phyloP scores from a whole-genome alignment of 2,888 invertebrate genomes.

The Tenodera sinensis region DNA sequence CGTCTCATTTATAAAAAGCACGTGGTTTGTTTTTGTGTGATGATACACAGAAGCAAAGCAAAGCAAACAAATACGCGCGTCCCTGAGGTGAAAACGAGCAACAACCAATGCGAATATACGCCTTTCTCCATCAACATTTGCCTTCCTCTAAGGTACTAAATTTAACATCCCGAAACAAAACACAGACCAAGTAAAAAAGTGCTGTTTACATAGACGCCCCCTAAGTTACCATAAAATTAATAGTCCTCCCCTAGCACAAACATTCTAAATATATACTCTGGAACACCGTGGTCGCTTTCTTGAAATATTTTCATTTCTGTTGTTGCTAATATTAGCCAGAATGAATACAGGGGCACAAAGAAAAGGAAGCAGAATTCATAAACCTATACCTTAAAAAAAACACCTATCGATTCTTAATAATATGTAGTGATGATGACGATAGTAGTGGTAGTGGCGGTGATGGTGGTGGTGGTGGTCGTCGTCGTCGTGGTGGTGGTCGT shows the following conservation, averaged over 20 bases:
- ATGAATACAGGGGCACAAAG: not conserved
- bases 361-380: no score
- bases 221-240: not conserved
- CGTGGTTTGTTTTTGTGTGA: not conserved
- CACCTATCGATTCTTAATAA: no score
- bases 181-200: not conserved
- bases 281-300: not conserved
- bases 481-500: no score
- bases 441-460: no score
- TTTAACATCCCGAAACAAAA: not conserved
- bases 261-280: not conserved
- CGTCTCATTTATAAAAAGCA: not conserved
- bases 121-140: not conserved
- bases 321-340: not conserved
- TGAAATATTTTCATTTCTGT: not conserved
- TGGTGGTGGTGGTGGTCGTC: no score
- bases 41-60: not conserved
- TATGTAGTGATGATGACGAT: no score
- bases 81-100: not conserved
- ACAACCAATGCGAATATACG: not conserved
- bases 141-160: not conserved
- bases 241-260: not conserved
- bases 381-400: no score
- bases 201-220: not conserved
- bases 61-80: not conserved